Base-by-base conservation (phyloP, 2,888 invertebrate genomes). In the Pseudococcus longispinus region DNA sequence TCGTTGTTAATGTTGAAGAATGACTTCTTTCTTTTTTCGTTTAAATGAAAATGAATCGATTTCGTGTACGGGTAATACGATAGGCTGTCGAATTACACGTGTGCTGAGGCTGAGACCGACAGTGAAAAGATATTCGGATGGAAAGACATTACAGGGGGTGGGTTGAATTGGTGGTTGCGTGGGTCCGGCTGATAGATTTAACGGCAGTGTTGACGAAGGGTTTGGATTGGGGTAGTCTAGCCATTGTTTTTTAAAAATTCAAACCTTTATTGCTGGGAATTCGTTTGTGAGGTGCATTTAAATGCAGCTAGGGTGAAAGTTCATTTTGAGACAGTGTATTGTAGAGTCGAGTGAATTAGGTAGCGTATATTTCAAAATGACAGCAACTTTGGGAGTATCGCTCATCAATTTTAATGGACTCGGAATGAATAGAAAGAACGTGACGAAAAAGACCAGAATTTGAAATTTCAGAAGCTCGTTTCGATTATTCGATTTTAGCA, bases 1-100 rank as follows among this genome's bases (percentile, higher is more conserved):
- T 65, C 26, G 65, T 65, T 65, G 65, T 65, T 65, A 65, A 65
- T 65, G 65, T 65, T 65, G 65, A 65, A 65, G 65, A 65, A 65
- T 65, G 65, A 65, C 65, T 65, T 65, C 26, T 65, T 65, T 65
- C 26, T 65, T 60, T 65, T 65, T 65, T 26, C 65, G 26, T 65
- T 65, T 13, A 65, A 65, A 65, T 65, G 65, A 65, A 65, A 65
- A 65, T 65, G 65, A 65, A 65, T 65, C 65, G 65, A 65, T 65
- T 65, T 65, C 65, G 26, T 65, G 26, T 65, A 65, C 65, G 65
- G 13, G 26, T 9, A 3, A 1, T 11, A 26, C 65, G 65, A 65
- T 26, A 65, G 65, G 60, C 60, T 65, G 65, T 2, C 18, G 51
- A 51, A 65, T 11, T 26, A 26, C 65, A 65, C 65, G 65, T 65